Evolutionary conservation across 2,797 vertebrate species (phyloP), one percentile per base, ranked within the genome.

Genomic region (Crax fasciolata): DNA sequence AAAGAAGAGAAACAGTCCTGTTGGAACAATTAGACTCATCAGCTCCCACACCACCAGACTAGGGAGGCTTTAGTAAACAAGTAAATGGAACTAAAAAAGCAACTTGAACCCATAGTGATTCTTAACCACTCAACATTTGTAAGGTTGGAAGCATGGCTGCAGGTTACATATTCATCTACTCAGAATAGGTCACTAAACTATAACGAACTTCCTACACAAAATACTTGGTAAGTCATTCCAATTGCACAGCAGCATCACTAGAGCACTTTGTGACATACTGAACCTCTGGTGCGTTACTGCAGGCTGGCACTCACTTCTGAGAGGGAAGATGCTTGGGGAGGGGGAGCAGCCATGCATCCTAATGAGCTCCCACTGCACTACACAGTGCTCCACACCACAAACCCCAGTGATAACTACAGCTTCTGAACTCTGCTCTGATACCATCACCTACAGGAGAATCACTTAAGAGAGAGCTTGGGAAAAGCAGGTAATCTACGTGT

Each of bases 151-250:
- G 67, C 4, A 11, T 49, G 63, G 52, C 83, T 94, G 63, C 38
- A 93, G 63, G 73, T 80, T 73, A 87, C 3, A 25, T 2, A 70
- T 10, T 17, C 63, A 75, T 16, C 13, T 63, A 18, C 57, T 57
- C 41, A 49, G 32, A 49, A 86, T 9, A 7, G 6, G 41, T 30
- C 23, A 72, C 72, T 78, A 48, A 75, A 79, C 66, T 75, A 79
- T 27, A 71, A 57, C 19, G 65, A 91, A 58, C 14, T 54, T 79
- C 19, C 61, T 25, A 85, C 11, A 46, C 54, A 90, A 77, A 93
- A 84, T 25, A 39, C 20, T 52, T 24, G 7, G 27, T 52, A 57
- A 73, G 17, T 38, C 43, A 66, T n/a, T 19, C 1, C 14, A 90
- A 85, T 44, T 57, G 65, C 0, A 72, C 16, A 66, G 28, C n/a